Evolutionary conservation across 2,797 vertebrate species (phyloP).

Genomic region (Onychomys arenicola): DNA sequence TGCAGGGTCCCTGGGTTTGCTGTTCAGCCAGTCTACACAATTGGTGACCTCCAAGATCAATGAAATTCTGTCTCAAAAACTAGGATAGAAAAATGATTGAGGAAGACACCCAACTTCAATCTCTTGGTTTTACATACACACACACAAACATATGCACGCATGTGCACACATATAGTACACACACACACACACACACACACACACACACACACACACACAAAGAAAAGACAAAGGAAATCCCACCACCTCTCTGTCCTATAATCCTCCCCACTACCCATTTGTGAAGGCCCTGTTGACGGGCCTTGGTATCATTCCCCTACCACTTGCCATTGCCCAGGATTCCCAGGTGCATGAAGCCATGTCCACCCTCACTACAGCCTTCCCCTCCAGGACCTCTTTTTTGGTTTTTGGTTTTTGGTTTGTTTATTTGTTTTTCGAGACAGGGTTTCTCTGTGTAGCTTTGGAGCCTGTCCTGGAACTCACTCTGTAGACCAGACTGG

Average conservation of each 20-base stretch:
- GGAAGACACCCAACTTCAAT: neutral
- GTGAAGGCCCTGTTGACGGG: neutral
- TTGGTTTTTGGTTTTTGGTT: too few relatives aligned
- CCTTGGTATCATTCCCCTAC: neutral
- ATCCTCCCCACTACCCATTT: neutral
- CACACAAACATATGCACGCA: neutral
- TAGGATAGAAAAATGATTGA: neutral
- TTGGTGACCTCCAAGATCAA: neutral
- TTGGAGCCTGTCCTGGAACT: too few relatives aligned
- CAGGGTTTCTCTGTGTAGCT: too few relatives aligned
- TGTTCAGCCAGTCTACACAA: too few relatives aligned
- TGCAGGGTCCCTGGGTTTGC: neutral
- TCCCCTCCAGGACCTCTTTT: neutral
- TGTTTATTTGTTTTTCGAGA: too few relatives aligned
- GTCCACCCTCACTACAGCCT: neutral
- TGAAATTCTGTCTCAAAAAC: neutral
- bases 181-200: neutral
- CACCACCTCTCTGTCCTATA: neutral
- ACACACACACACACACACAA: neutral
- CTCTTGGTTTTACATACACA: neutral
- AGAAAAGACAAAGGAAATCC: neutral
- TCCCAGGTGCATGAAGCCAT: neutral
- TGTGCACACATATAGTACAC: neutral
- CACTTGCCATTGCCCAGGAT: neutral
- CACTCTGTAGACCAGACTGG: too few relatives aligned